Evolutionary conservation across 2,797 vertebrate genomes (phyloP), one percentile per base, ranked within the genome.

Genomic region (Labeo calbasu): DNA sequence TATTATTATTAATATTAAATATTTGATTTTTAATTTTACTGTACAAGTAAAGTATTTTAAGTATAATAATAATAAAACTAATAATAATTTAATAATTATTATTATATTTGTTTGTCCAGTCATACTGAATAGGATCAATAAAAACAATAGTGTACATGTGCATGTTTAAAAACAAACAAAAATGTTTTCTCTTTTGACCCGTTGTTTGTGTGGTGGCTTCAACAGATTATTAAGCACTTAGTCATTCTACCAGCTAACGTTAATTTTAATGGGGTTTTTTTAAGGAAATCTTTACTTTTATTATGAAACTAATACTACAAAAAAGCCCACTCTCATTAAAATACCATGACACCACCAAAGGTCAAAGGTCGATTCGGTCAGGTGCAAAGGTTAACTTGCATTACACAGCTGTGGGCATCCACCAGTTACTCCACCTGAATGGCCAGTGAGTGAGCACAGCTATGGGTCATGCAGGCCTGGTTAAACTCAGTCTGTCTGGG

Each of bases 351-450:
- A 86, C 77, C 55, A 68, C 61, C 25, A 43, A 61, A 83, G 71
- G 87, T 86, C 85, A 89, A 57, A 53, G 78, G 79, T 81, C 73
- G 87, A 68, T 48, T 36, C 21, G 55, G 71, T 84, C 78, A 90
- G 48, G 87, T 73, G 76, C 82, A 80, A 61, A 81, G 86, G 86
- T 88, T 84, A 88, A 79, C 69, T 78, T 82, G 50, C 43, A 72
- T 77, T 73, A 79, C 81, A 75, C 65, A 86, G 66, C 83, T 87
- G 80, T 87, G 89, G 92, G 91, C 89, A 91, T 87, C 92, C 87
- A 82, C 86, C 85, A 84, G 86, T 87, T 85, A 87, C 87, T 77
- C 85, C 86, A 70, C 46, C 55, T 88, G 90, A 91, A 90, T 85
- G 88, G 82, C 85, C 88, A 83, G 88, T 89, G 88, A 85, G 68